These are phyloP conservation scores for Anarsia innoxiella DNA, from an alignment of 2,888 invertebrate genomes.

Conservation along the genomic window DNA sequence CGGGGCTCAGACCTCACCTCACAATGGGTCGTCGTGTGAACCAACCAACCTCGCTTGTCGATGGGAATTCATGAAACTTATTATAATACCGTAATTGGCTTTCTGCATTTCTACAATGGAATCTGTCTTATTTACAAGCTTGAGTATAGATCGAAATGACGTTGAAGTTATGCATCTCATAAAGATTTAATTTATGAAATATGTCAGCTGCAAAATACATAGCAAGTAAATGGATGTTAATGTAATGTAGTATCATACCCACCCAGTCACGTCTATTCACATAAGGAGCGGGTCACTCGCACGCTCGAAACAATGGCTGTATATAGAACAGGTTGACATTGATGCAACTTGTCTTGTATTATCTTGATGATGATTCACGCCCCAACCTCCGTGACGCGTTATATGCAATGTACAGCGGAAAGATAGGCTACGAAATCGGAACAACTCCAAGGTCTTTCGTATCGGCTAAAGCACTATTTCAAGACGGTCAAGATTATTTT, in stretches of 20 bases:
- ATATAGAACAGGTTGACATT: conserved; percentile 40
- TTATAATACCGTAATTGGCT: conserved; percentile 6
- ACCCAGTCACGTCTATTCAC: not conserved
- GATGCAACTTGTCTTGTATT: conserved; percentile 26
- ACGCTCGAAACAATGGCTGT: conserved; percentile 22
- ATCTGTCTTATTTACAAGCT: too few species aligned
- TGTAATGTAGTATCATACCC: not conserved
- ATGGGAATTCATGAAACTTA: not conserved
- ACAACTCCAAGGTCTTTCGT: conserved; percentile 9
- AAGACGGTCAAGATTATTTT: conserved; percentile 27
- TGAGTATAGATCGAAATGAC: too few species aligned
- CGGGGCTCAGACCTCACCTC: conserved; percentile 45
- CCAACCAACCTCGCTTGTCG: conserved; percentile 6
- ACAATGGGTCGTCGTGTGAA: not conserved
- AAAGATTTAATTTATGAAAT: too few species aligned
- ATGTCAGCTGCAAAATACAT: too few species aligned
- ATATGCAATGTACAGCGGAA: conserved; percentile 8
- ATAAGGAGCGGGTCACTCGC: conserved; percentile 1
- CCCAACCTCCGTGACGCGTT: conserved; percentile 3
- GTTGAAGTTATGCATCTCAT: too few species aligned
- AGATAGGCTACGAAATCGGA: conserved; percentile 8
- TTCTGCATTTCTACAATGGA: too few species aligned
- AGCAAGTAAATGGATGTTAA: not conserved
- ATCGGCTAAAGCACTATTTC: conserved; percentile 17
- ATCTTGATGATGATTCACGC: conserved; percentile 23